These are phyloP conservation scores for Sarcophilus harrisii DNA, from an alignment of 2,797 vertebrate genomes.

Conservation along the genomic window DNA sequence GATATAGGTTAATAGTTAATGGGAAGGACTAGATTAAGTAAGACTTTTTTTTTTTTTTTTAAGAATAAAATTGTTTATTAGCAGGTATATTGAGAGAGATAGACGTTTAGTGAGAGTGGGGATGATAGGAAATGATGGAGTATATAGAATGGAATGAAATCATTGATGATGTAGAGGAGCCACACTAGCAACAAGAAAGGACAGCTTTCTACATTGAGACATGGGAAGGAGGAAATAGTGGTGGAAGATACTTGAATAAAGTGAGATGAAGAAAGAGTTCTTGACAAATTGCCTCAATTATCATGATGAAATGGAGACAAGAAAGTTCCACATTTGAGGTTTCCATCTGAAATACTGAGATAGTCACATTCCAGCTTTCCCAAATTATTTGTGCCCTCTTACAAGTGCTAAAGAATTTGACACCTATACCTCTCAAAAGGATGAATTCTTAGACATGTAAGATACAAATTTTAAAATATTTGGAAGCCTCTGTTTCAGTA, in stretches of 20 bases:
- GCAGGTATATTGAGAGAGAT: background rate
- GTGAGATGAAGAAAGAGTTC: background rate
- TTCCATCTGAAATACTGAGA: background rate
- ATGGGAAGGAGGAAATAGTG: background rate
- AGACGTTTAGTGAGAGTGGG: background rate
- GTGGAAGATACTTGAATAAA: background rate
- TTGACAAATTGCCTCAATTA: background rate
- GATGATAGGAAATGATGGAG: background rate
- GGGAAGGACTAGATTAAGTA: background rate
- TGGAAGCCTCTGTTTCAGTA: background rate
- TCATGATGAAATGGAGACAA: background rate
- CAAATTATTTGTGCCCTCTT: background rate
- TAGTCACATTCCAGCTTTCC: background rate
- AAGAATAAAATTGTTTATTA: background rate
- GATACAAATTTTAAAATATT: background rate
- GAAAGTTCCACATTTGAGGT: background rate
- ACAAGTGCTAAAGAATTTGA: background rate
- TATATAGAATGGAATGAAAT: background rate
- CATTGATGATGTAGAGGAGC: background rate
- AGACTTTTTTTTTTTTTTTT: background rate
- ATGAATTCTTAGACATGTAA: background rate
- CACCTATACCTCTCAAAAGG: background rate
- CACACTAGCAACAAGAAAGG: background rate
- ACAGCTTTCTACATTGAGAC: background rate
- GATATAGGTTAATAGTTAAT: background rate